Evolutionary conservation across 2,797 vertebrate species (phyloP), one percentile per base, ranked within the genome.

Genomic region (Sternotherus odoratus): DNA sequence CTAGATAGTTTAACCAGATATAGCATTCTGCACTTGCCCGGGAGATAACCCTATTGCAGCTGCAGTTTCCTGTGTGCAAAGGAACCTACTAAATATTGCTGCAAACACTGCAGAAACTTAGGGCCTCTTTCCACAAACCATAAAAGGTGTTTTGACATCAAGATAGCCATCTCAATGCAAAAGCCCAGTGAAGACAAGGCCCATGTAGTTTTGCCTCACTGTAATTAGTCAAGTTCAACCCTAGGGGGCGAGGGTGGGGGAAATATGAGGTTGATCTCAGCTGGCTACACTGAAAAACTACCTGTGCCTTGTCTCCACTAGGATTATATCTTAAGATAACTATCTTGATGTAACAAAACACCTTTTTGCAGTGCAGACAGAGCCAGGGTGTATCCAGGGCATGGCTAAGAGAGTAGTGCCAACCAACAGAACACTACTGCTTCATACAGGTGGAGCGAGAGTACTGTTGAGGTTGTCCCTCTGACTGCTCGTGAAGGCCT

Each of bases 401-500:
- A 88, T 36, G 33, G n/a, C 8, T n/a, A 66, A 66, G 60, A 21
- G 17, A 5, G 7, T 19, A 36, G 16, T 9, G 33, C 33, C 36
- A 36, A 16, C 60, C 33, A 15, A 16, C 30, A 63, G 57, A 66
- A 66, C 17, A 5, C 60, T 66, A 74, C 56, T 56, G 0, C 26
- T 77, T 87, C 82, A 75, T 51, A 30, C 8, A 72, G 0, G 16
- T 66, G 60, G 1, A 51, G 8, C 26, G 24, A 8, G 4, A 17
- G 48, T 60, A 75, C 12, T 88, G 30, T 17, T 50, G n/a, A 56
- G 21, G 2, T 0, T 24, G 16, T 1, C 30, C 53, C 74, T 33
- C 43, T 9, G 0, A 1, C 3, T 30, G 9, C 3, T 57, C 16
- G 12, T 48, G 51, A 49, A 51, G 0, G 7, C 1, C 1, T 48